Evolutionary conservation across 1,140 invertebrate species (phyloP), one percentile per base, ranked within the genome.

Genomic region (Drosophila pseudoananassae): DNA sequence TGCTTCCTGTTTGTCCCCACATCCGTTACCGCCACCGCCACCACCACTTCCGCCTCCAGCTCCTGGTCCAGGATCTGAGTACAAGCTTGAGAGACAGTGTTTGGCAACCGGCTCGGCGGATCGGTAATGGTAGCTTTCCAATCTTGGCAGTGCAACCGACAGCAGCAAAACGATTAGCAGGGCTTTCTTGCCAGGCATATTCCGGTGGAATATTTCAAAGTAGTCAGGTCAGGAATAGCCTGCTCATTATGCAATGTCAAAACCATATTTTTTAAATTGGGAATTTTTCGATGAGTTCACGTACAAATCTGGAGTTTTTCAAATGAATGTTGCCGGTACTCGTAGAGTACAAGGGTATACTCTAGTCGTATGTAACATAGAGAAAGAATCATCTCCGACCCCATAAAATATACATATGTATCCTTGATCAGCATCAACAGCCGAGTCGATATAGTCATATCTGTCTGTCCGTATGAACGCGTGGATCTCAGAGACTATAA

Each of bases 161-260:
- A 76, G 45, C n/a, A 46, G 17, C 43, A 46, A 46, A 17, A 46
- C 15, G 9, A 46, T 46, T 4, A 20, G 43, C 17, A 46, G 17
- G 9, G 64, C 71, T 14, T 29, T 75, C 4, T 27, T 29, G 40
- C 36, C 50, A 46, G 61, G 46, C 75, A 78, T 78, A 70, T 75
- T 78, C 65, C 20, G 15, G 49, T 10, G 43, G 38, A 29, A n/a
- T 58, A 27, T 20, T 23, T 46, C 4, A 46, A 46, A 20, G 2
- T 46, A 20, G 23, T 17, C 40, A 43, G 40, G 17, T 23, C 2
- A 8, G 17, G 17, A 20, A 20, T 23, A 20, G 43, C 43, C 43
- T 46, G 6, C 43, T 46, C 43, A 7, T 7, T 43, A 14, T 12
- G 12, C 20, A 20, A 20, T 20, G 20, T 20, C 20, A 3, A 20